Conservation (phyloP, 2,888 invertebrate species). For the Mycalesis mineus region DNA sequence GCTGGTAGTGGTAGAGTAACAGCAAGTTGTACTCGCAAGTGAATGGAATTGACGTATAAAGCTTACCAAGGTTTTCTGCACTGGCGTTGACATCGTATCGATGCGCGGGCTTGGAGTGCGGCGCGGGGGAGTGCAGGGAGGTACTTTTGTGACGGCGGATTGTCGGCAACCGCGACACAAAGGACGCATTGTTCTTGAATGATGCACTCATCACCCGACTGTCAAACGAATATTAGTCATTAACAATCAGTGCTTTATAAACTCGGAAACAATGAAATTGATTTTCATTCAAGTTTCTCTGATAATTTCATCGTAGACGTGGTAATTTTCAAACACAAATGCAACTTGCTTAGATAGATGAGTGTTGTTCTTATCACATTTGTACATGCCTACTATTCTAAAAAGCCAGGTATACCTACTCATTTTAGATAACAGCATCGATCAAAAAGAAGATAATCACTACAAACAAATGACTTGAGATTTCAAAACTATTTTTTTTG, state of each 20-base stretch:
- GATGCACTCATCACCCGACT: slow-evolving; percentile 86
- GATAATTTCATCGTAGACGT: background rate
- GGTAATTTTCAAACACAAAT: background rate
- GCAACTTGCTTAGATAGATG: too few species aligned
- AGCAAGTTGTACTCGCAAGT: slow-evolving; percentile 11
- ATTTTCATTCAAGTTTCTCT: background rate
- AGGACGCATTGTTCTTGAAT: slow-evolving; percentile 95
- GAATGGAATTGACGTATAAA: slow-evolving; percentile 24
- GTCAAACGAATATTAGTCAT: slow-evolving; percentile 43
- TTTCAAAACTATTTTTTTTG: too few species aligned
- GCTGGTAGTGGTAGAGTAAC: background rate
- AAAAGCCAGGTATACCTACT: too few species aligned
- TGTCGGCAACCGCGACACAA: slow-evolving; percentile 93
- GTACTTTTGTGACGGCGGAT: slow-evolving; percentile 89
- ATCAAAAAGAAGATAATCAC: too few species aligned
- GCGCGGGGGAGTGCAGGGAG: slow-evolving; percentile 86
- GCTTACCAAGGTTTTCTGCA: slow-evolving; percentile 85
- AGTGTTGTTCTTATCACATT: too few species aligned
- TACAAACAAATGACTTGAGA: too few species aligned
- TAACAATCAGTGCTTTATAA: background rate
- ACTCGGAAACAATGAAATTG: background rate
- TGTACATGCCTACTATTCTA: too few species aligned
- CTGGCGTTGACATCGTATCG: slow-evolving; percentile 86
- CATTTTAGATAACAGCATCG: too few species aligned
- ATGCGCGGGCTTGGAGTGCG: slow-evolving; percentile 80